Evolutionary conservation across 2,888 invertebrate genomes (phyloP).

Genomic region (Venustoraphidia nigricollis): DNA sequence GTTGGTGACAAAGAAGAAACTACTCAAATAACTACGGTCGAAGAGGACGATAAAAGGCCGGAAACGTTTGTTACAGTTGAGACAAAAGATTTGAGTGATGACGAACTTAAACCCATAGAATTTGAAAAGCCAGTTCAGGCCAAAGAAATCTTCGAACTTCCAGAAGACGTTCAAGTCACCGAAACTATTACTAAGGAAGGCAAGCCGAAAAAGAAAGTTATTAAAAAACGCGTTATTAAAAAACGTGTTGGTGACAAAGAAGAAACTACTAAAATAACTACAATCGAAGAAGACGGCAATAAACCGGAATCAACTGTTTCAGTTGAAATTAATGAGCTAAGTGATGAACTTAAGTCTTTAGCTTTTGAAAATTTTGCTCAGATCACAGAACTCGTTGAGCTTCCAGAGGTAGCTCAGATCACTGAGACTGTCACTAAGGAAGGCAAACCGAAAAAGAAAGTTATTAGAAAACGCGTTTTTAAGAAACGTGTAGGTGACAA

Average conservation of each 20-base stretch:
- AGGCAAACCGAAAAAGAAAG: constrained; percentile 23
- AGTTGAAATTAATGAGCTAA: constrained; percentile 16
- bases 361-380: constrained; percentile 10
- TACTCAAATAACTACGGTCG: constrained; percentile 20
- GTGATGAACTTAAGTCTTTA: constrained; percentile 12
- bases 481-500: constrained; percentile 27
- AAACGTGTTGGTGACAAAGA: constrained; percentile 27
- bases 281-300: constrained; percentile 24
- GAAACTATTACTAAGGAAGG: constrained; percentile 23
- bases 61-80: constrained; percentile 17
- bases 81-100: constrained; percentile 19
- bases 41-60: constrained; percentile 18
- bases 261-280: constrained; percentile 27
- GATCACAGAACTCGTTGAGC: constrained; percentile 11
- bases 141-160: constrained; percentile 17
- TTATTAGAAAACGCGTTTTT: constrained; percentile 29
- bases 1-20: constrained; percentile 23
- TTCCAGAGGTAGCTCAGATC: constrained; percentile 13
- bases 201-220: constrained; percentile 23
- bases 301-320: constrained; percentile 29
- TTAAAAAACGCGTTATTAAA: constrained; percentile 21
- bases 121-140: constrained; percentile 10
- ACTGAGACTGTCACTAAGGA: constrained; percentile 20
- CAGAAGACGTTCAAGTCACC: constrained; percentile 19
- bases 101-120: constrained; percentile 13